phyloP scores from a whole-genome alignment of 2,113 vertebrate species.

The Epinephelus moara region DNA sequence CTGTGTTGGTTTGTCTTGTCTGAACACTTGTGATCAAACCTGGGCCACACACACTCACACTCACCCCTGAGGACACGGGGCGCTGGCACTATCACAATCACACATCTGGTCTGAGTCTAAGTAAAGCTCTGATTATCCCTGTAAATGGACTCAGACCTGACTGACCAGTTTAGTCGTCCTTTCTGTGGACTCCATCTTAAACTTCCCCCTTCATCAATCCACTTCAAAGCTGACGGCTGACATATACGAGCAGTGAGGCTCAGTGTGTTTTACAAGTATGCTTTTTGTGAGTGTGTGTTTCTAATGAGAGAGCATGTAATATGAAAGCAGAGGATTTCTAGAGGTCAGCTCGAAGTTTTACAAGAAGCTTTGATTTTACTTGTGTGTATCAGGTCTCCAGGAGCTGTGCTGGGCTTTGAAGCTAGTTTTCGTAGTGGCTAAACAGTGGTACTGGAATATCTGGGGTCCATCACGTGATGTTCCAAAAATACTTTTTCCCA shows the following conservation, averaged over 20 bases:
- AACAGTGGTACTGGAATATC: too few species aligned
- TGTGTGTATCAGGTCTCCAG: not conserved
- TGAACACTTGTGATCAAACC: constrained; percentile 58
- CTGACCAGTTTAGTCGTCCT: constrained; percentile 13
- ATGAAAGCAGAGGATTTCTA: not conserved
- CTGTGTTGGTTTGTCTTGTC: constrained; percentile 51
- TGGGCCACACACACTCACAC: constrained; percentile 42
- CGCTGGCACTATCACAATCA: constrained; percentile 30
- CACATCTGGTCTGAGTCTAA: constrained; percentile 62
- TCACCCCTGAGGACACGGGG: not conserved
- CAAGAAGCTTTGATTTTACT: constrained; percentile 20
- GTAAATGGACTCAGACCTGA: constrained; percentile 45
- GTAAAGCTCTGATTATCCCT: constrained; percentile 46
- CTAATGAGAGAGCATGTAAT: constrained; percentile 1
- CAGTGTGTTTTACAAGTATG: constrained; percentile 19
- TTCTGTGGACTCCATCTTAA: not conserved
- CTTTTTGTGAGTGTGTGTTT: not conserved
- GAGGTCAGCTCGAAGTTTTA: constrained; percentile 10
- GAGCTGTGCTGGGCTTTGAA: too few species aligned
- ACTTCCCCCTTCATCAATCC: constrained; percentile 26
- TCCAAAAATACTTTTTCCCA: too few species aligned
- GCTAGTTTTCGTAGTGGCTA: too few species aligned
- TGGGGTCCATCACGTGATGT: too few species aligned
- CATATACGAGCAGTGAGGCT: constrained; percentile 33
- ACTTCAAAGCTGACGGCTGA: constrained; percentile 39